Base-by-base conservation (phyloP, 1,140 invertebrate species). In the Lysiphlebus fabarum region DNA sequence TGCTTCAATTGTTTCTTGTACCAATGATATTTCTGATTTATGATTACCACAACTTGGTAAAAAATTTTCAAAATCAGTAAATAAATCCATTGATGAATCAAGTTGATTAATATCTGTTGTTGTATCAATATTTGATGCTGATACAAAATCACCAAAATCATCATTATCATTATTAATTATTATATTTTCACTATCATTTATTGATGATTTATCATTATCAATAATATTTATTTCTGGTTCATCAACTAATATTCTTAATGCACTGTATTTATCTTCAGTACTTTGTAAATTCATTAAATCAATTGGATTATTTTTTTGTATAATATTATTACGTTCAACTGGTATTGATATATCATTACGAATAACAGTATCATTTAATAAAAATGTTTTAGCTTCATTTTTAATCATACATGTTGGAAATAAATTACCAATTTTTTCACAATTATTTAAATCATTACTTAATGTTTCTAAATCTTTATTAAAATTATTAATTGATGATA, bases 81-180 rank as follows among this genome's bases (percentile, higher is more conserved):
- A 70, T 42, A 79, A 66, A 68, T 81, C 74, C 11, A 68, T 59
- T 51, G 75, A 72, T 7, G 61, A 47, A 45, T 65, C 58, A 36
- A 67, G 58, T 56, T 71, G 68, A 12, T 55, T 34, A 37, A 58
- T 33, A n/a, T 56, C 49, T 41, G 61, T 33, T 55, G 65, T 53
- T 11, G 59, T 36, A 38, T 56, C 53, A 8, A 67, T 48, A 26
- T 76, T 68, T 59, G 79, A 72, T 5, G 81, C 80, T 17, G 78
- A 80, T 48, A 84, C 74, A 68, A 85, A 86, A 51, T 84, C 83
- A 38, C 83, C 83, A 75, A 85, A 85, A 61, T 85, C 84, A 62
- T 84, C 83, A 26, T n/a, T n/a, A n/a, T n/a, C n/a, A n/a, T n/a
- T n/a, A n/a, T n/a, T n/a, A 62, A 71, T 65, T 10, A 38, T 10